Conservation (phyloP, 2,888 invertebrate genomes). For the Pimpla rufipes region DNA sequence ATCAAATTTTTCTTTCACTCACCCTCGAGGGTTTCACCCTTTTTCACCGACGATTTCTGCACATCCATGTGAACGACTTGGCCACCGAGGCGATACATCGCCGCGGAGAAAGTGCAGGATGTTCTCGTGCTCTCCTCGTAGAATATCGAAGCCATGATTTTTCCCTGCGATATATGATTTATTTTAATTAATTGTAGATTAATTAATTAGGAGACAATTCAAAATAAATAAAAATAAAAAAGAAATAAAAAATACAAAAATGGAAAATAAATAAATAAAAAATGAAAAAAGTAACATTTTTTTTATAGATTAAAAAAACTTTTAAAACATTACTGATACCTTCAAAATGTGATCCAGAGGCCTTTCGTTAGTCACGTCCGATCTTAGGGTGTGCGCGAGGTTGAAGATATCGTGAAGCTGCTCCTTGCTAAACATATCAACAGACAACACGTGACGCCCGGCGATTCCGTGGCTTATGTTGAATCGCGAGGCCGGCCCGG, state of each 20-base stretch:
- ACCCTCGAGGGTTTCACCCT: conserved; percentile 98
- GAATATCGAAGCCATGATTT: conserved; percentile 98
- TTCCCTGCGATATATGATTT: conserved; percentile 88
- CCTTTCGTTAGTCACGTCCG: conserved; percentile 93
- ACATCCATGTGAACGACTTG: conserved; percentile 96
- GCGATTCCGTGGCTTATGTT: conserved; percentile 86
- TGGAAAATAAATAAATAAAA: background rate
- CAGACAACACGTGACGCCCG: conserved; percentile 94
- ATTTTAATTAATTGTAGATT: background rate
- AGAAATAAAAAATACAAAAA: too few relatives aligned
- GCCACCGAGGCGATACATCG: conserved; percentile 98
- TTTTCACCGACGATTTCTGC: conserved; percentile 96
- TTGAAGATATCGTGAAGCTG: conserved; percentile 97
- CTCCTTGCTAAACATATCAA: conserved; percentile 95
- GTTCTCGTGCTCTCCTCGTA: conserved; percentile 99
- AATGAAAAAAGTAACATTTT: too few relatives aligned
- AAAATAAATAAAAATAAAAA: background rate
- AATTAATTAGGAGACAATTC: too few relatives aligned
- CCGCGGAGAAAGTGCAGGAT: conserved; percentile 97
- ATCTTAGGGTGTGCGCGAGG: conserved; percentile 95
- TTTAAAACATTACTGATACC: too few relatives aligned
- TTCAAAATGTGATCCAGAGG: conserved; percentile 94
- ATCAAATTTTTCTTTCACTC: conserved; percentile 36
- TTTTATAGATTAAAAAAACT: too few relatives aligned
- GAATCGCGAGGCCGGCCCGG: conserved; percentile 69